phyloP scores from a whole-genome alignment of 1,140 invertebrate species.

The Anastrepha ludens region DNA sequence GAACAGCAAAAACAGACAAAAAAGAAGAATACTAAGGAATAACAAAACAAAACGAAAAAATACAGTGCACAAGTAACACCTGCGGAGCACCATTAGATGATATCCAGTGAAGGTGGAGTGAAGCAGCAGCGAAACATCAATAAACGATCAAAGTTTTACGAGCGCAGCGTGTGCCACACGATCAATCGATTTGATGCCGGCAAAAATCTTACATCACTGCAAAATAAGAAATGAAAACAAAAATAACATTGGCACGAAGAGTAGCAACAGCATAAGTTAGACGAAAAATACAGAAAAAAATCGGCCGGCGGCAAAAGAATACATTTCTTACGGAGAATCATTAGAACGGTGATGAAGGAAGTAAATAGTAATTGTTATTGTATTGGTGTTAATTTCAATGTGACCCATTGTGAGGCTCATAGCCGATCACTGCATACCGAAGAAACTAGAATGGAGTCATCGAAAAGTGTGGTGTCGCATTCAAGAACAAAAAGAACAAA shows the following conservation, averaged over 20 bases:
- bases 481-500: background rate
- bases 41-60: background rate
- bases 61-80: too few species aligned
- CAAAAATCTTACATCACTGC: background rate
- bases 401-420: background rate
- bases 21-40: background rate
- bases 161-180: constrained; percentile 30
- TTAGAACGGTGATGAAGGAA: too few species aligned
- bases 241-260: background rate
- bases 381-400: background rate
- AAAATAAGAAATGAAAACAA: too few species aligned
- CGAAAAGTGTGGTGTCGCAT: background rate
- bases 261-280: background rate
- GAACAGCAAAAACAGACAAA: background rate
- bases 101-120: background rate
- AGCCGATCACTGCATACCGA: background rate
- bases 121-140: background rate
- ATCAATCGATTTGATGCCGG: constrained; percentile 35
- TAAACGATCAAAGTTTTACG: constrained; percentile 7
- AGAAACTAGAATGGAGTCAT: background rate
- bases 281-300: background rate
- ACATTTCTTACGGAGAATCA: background rate
- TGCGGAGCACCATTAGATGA: background rate
- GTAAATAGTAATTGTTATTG: too few species aligned
- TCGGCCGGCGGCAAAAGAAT: background rate